A percentile compares a stretch with the other conserved stretches of the same genome.
phyloP scores from a whole-genome alignment of 2,113 vertebrate genomes.

The Morone chrysops region DNA sequence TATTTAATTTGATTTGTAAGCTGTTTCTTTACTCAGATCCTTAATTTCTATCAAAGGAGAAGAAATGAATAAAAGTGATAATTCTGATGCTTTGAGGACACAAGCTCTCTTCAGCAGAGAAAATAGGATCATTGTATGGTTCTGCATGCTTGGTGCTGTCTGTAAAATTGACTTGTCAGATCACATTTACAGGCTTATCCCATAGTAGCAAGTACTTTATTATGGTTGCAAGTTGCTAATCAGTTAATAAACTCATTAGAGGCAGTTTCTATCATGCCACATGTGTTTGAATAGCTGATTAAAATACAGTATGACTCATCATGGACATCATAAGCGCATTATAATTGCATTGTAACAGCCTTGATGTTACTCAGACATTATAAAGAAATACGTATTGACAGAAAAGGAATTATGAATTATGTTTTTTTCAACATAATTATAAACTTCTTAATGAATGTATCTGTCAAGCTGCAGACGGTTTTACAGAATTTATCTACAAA shows the following conservation, averaged over 20 bases:
- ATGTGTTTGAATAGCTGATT: background rate
- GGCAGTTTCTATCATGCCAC: background rate
- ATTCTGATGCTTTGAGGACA: slow-evolving; percentile 56
- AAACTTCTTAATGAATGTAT: background rate
- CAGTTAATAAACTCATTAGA: slow-evolving; percentile 19
- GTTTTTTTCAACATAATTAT: background rate
- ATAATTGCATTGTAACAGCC: background rate
- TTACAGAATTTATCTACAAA: background rate
- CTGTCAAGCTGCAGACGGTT: background rate
- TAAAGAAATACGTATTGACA: background rate
- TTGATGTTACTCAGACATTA: background rate
- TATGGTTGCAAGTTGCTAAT: background rate
- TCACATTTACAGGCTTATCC: slow-evolving; percentile 31
- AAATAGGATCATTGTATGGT: slow-evolving; percentile 38
- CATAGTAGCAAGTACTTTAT: background rate
- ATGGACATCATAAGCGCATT: background rate
- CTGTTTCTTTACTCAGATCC: slow-evolving; percentile 52
- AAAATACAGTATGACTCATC: background rate
- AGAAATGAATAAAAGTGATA: slow-evolving; percentile 46
- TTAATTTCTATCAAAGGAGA: slow-evolving; percentile 53
- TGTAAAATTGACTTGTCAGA: slow-evolving; percentile 30
- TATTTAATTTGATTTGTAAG: slow-evolving; percentile 71
- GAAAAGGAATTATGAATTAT: background rate
- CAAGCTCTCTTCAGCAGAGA: slow-evolving; percentile 31
- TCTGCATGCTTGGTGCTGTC: slow-evolving; percentile 30